Evolutionary conservation across 2,888 invertebrate genomes (phyloP).

Genomic region (Erebia aethiops): DNA sequence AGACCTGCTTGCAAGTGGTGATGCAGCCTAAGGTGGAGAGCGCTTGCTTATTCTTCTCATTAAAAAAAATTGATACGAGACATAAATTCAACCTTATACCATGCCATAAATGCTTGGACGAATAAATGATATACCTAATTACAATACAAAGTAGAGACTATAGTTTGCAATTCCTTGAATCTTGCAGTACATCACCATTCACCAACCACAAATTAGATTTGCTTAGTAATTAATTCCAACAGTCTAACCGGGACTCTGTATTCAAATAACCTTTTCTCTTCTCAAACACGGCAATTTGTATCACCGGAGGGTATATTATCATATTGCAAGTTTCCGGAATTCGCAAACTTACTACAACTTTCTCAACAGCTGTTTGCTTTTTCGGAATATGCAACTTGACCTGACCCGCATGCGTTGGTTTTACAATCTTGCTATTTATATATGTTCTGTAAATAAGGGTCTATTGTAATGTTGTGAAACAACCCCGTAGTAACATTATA

Average conservation of each 20-base stretch:
- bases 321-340: conserved; percentile 16
- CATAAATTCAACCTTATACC: too few relatives aligned
- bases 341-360: conserved; percentile 14
- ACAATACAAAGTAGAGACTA: too few relatives aligned
- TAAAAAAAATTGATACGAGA: too few relatives aligned
- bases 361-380: conserved; percentile 19
- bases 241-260: conserved; percentile 9
- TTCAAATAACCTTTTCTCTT: conserved; percentile 12
- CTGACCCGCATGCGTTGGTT: conserved; percentile 11
- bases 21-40: too few relatives aligned
- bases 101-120: too few relatives aligned
- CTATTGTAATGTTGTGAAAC: not conserved
- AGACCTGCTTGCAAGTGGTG: too few relatives aligned
- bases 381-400: conserved; percentile 21
- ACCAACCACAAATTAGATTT: not conserved
- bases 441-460: not conserved
- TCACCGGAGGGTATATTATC: conserved; percentile 13
- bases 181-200: too few relatives aligned
- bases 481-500: not conserved
- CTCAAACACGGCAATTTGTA: conserved; percentile 11
- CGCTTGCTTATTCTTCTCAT: too few relatives aligned
- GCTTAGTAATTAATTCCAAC: conserved; percentile 12
- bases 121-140: too few relatives aligned
- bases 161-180: too few relatives aligned
- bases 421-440: conserved; percentile 1